These are phyloP conservation scores for Antennarius maculatus DNA, from an alignment of 2,797 vertebrate genomes.

Conservation along the genomic window DNA sequence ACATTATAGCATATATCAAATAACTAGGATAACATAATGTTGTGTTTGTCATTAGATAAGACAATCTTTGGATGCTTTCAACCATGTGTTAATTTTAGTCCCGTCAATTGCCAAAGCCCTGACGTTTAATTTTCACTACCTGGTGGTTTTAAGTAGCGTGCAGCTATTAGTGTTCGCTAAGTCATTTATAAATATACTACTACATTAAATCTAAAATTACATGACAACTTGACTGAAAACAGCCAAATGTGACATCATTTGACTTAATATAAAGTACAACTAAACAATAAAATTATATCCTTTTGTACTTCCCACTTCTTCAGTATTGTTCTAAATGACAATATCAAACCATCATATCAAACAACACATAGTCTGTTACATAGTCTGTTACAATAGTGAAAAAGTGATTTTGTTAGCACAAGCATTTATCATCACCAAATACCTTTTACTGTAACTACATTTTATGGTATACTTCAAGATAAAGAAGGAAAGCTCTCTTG, in stretches of 20 bases:
- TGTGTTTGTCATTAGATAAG: constrained; percentile 1
- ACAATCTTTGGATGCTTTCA: not conserved
- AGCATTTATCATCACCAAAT: constrained; percentile 16
- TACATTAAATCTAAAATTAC: not conserved
- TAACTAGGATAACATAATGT: not conserved
- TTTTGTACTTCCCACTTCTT: not conserved
- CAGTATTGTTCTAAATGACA: not conserved
- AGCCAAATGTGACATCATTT: not conserved
- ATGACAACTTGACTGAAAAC: not conserved
- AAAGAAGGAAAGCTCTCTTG: not conserved
- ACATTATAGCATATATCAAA: constrained; percentile 7
- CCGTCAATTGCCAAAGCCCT: constrained; percentile 1
- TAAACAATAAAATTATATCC: not conserved
- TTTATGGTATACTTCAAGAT: not conserved
- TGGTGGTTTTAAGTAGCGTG: constrained; percentile 5
- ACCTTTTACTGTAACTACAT: not conserved
- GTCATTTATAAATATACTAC: not conserved
- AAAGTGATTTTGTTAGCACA: not conserved
- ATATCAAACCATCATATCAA: not conserved
- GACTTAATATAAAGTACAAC: not conserved
- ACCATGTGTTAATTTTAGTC: constrained; percentile 1
- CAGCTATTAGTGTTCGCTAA: not conserved
- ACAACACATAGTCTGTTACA: not conserved
- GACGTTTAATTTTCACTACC: not conserved
- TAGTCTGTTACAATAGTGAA: not conserved